phyloP scores from a whole-genome alignment of 2,113 vertebrate species.

The Gulo gulo region DNA sequence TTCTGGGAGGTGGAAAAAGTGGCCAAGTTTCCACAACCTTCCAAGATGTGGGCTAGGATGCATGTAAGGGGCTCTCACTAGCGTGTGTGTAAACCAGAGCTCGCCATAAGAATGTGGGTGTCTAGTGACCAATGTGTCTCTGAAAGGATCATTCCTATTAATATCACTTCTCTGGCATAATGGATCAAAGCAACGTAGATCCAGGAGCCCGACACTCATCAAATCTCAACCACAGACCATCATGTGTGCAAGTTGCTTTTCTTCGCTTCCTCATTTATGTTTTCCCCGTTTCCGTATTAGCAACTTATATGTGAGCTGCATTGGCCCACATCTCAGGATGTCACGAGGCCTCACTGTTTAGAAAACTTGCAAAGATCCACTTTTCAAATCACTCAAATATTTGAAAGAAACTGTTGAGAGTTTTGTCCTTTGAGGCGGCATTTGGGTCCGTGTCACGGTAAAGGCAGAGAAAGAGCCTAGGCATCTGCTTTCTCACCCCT shows the following conservation, averaged over 20 bases:
- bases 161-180: not conserved
- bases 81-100: not conserved
- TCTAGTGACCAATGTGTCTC: not conserved
- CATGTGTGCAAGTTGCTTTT: not conserved
- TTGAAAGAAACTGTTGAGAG: not conserved
- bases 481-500: not conserved
- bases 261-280: constrained; percentile 2
- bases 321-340: not conserved
- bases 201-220: not conserved
- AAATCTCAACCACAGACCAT: not conserved
- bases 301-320: not conserved
- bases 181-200: not conserved
- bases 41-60: not conserved
- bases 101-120: not conserved
- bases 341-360: not conserved
- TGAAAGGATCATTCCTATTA: not conserved
- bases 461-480: not conserved
- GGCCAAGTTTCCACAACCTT: not conserved
- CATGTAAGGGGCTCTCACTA: not conserved
- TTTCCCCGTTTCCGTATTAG: not conserved
- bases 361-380: not conserved
- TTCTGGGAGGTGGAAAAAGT: not conserved
- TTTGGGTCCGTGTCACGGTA: not conserved
- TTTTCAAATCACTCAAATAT: not conserved
- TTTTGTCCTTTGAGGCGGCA: not conserved